Percentiles rank a stretch among this genome's conserved stretches.
Evolutionary conservation across 2,797 vertebrate species (phyloP).

Genomic region (Mastacembelus armatus): DNA sequence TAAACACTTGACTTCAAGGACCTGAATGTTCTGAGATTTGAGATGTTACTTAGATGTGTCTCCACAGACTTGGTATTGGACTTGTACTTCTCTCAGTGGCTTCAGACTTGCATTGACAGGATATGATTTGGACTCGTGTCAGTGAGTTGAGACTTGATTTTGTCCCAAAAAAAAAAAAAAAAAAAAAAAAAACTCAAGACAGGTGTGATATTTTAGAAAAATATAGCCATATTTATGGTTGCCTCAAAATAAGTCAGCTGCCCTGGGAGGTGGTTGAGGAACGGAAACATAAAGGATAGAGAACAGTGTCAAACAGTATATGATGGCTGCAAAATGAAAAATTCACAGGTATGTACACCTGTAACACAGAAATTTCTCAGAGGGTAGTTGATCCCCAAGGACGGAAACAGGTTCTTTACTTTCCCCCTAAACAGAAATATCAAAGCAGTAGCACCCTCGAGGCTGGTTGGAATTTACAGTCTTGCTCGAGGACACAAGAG

Average conservation of each 20-base stretch:
- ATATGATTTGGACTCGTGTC: no score
- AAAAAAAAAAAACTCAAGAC: no score
- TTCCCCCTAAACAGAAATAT: slow-evolving; percentile 19
- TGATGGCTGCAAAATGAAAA: not conserved
- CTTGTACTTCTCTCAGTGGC: not conserved
- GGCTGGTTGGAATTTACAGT: slow-evolving; percentile 44
- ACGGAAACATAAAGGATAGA: not conserved
- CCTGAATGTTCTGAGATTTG: not conserved
- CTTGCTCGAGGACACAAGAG: slow-evolving; percentile 30
- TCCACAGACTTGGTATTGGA: not conserved
- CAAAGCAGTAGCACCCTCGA: slow-evolving; percentile 15
- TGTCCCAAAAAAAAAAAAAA: no score
- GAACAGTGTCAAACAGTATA: not conserved
- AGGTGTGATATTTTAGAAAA: no score
- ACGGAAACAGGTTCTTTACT: not conserved
- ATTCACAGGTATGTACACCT: not conserved
- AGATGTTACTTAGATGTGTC: not conserved
- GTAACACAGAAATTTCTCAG: not conserved
- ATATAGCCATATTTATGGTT: not conserved
- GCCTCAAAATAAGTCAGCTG: not conserved
- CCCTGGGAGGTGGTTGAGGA: no score
- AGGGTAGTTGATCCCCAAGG: slow-evolving; percentile 15
- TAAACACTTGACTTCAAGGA: no score
- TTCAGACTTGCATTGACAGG: not conserved
- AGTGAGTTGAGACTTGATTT: not conserved